Conservation (phyloP, 2,888 invertebrate genomes). For the Lypha dubia region DNA sequence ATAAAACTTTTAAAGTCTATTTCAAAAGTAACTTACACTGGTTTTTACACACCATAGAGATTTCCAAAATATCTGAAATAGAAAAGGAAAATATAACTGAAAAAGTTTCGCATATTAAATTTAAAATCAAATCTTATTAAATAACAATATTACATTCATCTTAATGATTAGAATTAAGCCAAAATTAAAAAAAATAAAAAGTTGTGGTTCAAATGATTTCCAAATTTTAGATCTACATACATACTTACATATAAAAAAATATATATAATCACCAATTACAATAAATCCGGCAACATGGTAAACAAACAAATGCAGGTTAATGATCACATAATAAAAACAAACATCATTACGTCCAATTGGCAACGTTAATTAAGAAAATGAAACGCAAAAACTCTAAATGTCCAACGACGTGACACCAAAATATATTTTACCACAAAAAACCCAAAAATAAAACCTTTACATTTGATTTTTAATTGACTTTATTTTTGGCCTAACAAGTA, state of each 20-base stretch:
- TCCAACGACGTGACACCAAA: background rate
- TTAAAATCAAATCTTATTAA: too few relatives aligned
- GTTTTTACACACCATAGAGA: too few relatives aligned
- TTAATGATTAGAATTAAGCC: too few relatives aligned
- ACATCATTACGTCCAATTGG: slow-evolving; percentile 31
- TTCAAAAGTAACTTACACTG: too few relatives aligned
- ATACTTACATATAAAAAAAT: too few relatives aligned
- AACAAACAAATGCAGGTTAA: slow-evolving; percentile 34
- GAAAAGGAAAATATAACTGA: too few relatives aligned
- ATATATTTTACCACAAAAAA: background rate
- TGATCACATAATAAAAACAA: slow-evolving; percentile 29
- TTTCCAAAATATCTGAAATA: too few relatives aligned
- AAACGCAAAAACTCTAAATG: background rate
- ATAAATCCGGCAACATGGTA: slow-evolving; percentile 31
- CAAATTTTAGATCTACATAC: background rate
- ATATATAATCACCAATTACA: background rate
- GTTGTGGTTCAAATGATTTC: too few relatives aligned
- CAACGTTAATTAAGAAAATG: slow-evolving; percentile 25
- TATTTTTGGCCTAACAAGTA: slow-evolving; percentile 31
- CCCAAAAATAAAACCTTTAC: background rate
- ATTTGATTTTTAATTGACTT: slow-evolving; percentile 16
- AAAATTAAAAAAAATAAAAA: too few relatives aligned
- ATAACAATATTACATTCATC: too few relatives aligned
- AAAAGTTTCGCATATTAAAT: too few relatives aligned
- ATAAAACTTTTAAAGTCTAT: too few relatives aligned